Conservation (phyloP, 2,797 vertebrate species). For the Tiaroga cobitis region DNA sequence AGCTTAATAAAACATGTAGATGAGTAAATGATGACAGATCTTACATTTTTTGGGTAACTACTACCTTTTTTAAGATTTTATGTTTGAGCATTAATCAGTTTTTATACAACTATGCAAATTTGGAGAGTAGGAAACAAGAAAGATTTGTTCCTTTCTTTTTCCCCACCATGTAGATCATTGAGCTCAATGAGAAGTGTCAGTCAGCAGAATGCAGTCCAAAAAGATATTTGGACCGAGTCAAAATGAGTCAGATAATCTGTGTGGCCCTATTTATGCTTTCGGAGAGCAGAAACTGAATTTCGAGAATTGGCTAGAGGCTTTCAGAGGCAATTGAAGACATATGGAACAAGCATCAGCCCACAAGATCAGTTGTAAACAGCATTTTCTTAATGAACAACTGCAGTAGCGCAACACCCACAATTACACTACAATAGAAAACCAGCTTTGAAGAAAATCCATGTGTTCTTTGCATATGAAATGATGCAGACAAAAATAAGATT, state of each 20-base stretch:
- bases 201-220: slow-evolving; percentile 10
- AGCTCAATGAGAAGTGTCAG: neutral
- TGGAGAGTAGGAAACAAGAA: neutral
- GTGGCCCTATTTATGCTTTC: slow-evolving; percentile 60
- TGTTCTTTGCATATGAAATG: slow-evolving; percentile 6
- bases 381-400: neutral
- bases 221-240: slow-evolving; percentile 7
- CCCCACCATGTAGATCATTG: neutral
- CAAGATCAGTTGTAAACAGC: neutral
- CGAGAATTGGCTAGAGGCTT: slow-evolving; percentile 4
- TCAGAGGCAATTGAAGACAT: slow-evolving; percentile 32
- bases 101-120: neutral
- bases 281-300: slow-evolving; percentile 18
- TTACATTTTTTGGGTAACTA: neutral
- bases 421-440: neutral
- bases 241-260: slow-evolving; percentile 33
- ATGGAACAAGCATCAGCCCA: slow-evolving; percentile 6
- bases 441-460: neutral
- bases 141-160: neutral
- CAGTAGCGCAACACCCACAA: neutral
- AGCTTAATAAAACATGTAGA: neutral
- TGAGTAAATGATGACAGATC: neutral
- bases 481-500: neutral
- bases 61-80: neutral
- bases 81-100: neutral